phyloP scores from a whole-genome alignment of 2,888 invertebrate genomes.

The Eugnorisma glareosa region DNA sequence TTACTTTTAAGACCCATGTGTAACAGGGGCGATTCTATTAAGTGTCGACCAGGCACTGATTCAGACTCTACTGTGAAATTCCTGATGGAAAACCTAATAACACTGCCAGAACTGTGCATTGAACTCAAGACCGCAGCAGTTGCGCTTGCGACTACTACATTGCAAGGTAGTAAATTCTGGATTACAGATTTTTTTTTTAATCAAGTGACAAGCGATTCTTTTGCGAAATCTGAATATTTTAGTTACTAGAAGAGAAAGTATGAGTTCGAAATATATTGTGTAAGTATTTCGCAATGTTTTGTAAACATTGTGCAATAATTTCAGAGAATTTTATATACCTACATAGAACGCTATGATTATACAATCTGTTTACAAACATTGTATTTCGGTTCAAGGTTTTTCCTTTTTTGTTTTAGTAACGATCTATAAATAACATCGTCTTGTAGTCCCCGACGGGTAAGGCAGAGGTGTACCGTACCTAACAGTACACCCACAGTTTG shows the following conservation, averaged over 20 bases:
- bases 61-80: background rate
- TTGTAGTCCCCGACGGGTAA: background rate
- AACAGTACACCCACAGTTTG: too few relatives aligned
- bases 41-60: background rate
- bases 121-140: too few relatives aligned
- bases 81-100: background rate
- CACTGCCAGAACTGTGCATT: too few relatives aligned
- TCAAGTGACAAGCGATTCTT: background rate
- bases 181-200: background rate
- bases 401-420: background rate
- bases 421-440: background rate
- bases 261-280: background rate
- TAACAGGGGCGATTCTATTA: too few relatives aligned
- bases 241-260: background rate
- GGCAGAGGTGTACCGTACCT: too few relatives aligned
- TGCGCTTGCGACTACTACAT: too few relatives aligned
- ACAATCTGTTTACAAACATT: slow-evolving; percentile 37
- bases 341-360: background rate
- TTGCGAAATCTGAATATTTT: background rate
- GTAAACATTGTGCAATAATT: slow-evolving; percentile 56
- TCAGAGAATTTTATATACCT: slow-evolving; percentile 9
- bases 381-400: slow-evolving; percentile 12
- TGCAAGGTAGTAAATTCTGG: too few relatives aligned
- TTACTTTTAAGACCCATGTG: too few relatives aligned
- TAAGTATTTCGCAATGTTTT: slow-evolving; percentile 51